Percentiles rank a stretch among this genome's conserved stretches.
These are phyloP conservation scores for Tribolium madens DNA, from an alignment of 1,140 invertebrate species.

Conservation along the genomic window DNA sequence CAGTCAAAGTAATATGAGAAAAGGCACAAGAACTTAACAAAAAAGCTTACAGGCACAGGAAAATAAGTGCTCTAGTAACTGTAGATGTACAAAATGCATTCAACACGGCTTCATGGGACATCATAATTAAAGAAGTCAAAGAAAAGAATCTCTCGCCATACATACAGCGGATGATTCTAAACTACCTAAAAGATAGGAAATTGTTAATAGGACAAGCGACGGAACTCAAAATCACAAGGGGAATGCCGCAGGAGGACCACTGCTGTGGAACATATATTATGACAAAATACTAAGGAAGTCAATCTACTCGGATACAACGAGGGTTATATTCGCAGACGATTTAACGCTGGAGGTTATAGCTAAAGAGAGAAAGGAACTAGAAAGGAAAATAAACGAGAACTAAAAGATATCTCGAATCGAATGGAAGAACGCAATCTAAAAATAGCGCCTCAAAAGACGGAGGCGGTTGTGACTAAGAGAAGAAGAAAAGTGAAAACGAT, in stretches of 20 bases:
- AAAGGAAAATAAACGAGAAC: slow-evolving; percentile 39
- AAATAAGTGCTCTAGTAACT: slow-evolving; percentile 34
- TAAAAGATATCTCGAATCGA: slow-evolving; percentile 27
- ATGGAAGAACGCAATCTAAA: slow-evolving; percentile 44
- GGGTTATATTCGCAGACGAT: slow-evolving; percentile 39
- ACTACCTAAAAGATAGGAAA: slow-evolving; percentile 50
- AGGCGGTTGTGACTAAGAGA: slow-evolving; percentile 38
- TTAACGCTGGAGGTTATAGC: slow-evolving; percentile 39
- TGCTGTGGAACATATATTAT: slow-evolving; percentile 65
- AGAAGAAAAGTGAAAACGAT: slow-evolving; percentile 12
- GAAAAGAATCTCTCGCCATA: slow-evolving; percentile 12
- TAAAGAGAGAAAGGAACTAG: slow-evolving; percentile 31
- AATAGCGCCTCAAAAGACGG: slow-evolving; percentile 56
- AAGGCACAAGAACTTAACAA: background rate
- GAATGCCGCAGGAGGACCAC: slow-evolving; percentile 66
- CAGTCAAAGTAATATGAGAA: slow-evolving; percentile 12
- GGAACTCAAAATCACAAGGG: slow-evolving; percentile 55
- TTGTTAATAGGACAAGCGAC: background rate
- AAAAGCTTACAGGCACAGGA: background rate
- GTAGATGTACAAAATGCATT: slow-evolving; percentile 53
- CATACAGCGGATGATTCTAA: slow-evolving; percentile 42
- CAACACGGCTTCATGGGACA: slow-evolving; percentile 44
- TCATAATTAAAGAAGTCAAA: slow-evolving; percentile 36
- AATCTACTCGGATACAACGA: slow-evolving; percentile 48
- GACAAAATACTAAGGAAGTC: slow-evolving; percentile 59